These are phyloP conservation scores for Mus pahari DNA, from an alignment of 2,113 vertebrate genomes.

Conservation along the genomic window DNA sequence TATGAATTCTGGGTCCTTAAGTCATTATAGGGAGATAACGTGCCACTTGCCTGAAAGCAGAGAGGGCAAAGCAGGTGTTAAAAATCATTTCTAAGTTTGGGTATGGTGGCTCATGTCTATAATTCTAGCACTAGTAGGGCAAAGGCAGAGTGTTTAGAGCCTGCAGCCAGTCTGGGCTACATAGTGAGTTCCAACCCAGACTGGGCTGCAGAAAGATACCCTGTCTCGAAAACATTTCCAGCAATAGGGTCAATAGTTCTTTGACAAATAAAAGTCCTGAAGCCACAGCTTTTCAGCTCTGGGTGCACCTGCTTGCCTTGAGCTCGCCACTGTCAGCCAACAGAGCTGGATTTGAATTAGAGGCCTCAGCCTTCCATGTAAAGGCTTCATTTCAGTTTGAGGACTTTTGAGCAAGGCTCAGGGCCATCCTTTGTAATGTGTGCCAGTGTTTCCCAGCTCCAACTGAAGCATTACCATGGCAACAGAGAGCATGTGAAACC, in stretches of 20 bases:
- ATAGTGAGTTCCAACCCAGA: background rate
- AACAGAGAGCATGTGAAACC: background rate
- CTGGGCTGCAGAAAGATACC: background rate
- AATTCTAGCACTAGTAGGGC: background rate
- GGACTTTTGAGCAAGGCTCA: background rate
- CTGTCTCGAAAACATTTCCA: background rate
- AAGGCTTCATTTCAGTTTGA: background rate
- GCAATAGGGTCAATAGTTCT: background rate
- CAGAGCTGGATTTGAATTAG: background rate
- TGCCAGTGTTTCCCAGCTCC: background rate
- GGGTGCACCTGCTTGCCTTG: accelerated
- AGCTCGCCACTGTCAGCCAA: background rate
- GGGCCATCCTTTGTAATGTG: background rate
- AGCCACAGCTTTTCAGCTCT: accelerated
- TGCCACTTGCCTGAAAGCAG: accelerated
- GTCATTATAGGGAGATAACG: background rate
- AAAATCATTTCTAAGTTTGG: background rate
- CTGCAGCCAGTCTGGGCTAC: background rate
- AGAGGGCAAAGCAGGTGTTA: background rate
- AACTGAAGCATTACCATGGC: conserved; percentile 24
- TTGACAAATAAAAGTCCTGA: background rate
- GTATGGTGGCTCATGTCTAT: background rate
- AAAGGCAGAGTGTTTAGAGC: background rate
- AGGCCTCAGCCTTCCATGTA: accelerated
- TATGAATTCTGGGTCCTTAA: background rate